Evolutionary conservation across 2,797 vertebrate genomes (phyloP).

Genomic region (Microchirus variegatus): DNA sequence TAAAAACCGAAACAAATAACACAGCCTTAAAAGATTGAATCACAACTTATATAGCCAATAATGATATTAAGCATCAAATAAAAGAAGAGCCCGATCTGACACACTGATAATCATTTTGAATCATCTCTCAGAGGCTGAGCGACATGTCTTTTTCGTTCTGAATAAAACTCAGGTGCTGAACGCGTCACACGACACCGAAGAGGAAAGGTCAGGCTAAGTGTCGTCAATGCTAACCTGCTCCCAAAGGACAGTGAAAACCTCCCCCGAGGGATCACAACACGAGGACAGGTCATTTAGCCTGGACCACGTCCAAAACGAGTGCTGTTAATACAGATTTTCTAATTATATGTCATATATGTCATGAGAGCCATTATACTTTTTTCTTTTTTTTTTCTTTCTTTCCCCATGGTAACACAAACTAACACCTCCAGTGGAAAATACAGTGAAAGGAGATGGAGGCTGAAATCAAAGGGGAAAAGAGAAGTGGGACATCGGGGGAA

Average conservation of each 20-base stretch:
- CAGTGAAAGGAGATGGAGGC: constrained; percentile 5
- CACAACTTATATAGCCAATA: no score
- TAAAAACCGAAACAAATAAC: neutral
- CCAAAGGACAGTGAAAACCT: neutral
- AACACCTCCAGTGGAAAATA: neutral
- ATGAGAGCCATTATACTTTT: neutral
- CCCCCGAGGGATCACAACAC: neutral
- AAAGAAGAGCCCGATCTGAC: no score
- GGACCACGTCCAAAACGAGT: neutral
- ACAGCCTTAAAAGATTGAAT: neutral
- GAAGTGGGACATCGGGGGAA: no score
- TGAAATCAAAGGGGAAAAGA: no score
- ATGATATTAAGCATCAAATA: no score
- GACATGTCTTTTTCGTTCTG: no score
- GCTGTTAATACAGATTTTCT: no score
- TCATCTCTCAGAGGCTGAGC: no score
- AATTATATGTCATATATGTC: neutral
- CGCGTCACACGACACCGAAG: neutral
- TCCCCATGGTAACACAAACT: neutral
- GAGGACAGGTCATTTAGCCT: neutral
- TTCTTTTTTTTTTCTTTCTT: no score
- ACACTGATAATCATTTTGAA: no score
- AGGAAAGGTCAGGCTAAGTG: neutral
- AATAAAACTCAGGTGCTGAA: neutral
- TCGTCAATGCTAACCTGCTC: neutral